A percentile compares a stretch with the other conserved stretches of the same genome.
phyloP scores from a whole-genome alignment of 1,140 invertebrate genomes.

The Sinonovacula constricta region DNA sequence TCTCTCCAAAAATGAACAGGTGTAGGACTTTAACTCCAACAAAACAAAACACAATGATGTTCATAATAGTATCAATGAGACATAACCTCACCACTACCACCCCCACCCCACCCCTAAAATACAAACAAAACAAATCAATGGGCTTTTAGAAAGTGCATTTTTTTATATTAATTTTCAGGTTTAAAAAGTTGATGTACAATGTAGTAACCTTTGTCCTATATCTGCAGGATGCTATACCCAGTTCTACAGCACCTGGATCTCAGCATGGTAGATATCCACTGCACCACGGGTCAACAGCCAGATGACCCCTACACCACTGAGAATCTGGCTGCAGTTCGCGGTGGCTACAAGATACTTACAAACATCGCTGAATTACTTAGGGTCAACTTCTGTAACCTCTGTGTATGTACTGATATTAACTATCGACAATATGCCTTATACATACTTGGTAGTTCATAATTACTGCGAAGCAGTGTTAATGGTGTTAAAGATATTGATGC shows the following conservation, averaged over 20 bases:
- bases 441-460: too few species aligned
- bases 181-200: too few species aligned
- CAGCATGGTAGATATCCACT: conserved; percentile 48
- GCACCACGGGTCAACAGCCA: conserved; percentile 55
- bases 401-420: conserved; percentile 70
- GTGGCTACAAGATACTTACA: conserved; percentile 82
- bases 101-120: background rate
- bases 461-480: too few species aligned
- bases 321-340: conserved; percentile 81
- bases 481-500: too few species aligned
- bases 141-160: too few species aligned
- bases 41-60: too few species aligned
- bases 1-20: too few species aligned
- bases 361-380: conserved; percentile 81
- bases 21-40: too few species aligned
- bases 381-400: conserved; percentile 84
- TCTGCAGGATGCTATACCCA: conserved; percentile 73
- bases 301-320: conserved; percentile 85
- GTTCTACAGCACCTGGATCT: conserved; percentile 63
- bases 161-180: too few species aligned
- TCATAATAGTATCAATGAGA: too few species aligned
- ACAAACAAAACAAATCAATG: background rate
- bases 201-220: background rate
- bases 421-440: too few species aligned
- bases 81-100: background rate